Base-by-base conservation (phyloP, 37 sponge, comb jelly and placozoan species). In the Aphrocallistes beatrix region DNA sequence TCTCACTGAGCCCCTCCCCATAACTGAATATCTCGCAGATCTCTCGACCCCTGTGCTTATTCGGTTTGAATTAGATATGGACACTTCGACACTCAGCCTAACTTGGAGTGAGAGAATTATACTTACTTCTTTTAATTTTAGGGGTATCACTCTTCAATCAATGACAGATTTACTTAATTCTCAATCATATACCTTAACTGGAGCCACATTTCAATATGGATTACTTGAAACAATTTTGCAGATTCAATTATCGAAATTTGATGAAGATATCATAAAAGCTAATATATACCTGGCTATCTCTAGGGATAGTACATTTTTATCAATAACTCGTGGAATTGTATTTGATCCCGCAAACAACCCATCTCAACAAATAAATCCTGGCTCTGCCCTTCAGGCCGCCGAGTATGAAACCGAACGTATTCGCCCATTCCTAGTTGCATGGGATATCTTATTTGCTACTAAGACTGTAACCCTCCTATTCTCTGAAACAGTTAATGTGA, bases 401-500 rank as follows among this genome's bases (percentile, higher is more conserved):
- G 51, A 23, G 38, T 87, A 92, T 10, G 83, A 90, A 0, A n/a
- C 38, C 19, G 96, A 95, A 37, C 23, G n/a, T 23, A 83, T 38
- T 37, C 86, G 88, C 23, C 96, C 96, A 28, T 0, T 39, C 21
- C 60, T 91, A 23, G 37, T 38, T 19, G 51, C 25, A 36, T 95
- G 87, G 51, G 82, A 42, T 50, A 45, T 95, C n/a, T 89, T 93
- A 69, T 23, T 92, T 30, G 60, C 91, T 83, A 90, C 42, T 19
- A 90, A 90, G 6, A 82, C 51, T 9, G 75, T 95, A n/a, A 86
- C 51, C 13, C 23, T 93, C 38, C 87, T 86, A 48, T 95, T 95
- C 81, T 86, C 88, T 47, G 96, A 95, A 39, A 90, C 93, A 17
- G 86, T 91, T 32, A 90, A 87, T 87, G 85, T 86, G 0, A 82